Evolutionary conservation across 2,797 vertebrate species (phyloP).

Genomic region (Pachyuromys duprasi): DNA sequence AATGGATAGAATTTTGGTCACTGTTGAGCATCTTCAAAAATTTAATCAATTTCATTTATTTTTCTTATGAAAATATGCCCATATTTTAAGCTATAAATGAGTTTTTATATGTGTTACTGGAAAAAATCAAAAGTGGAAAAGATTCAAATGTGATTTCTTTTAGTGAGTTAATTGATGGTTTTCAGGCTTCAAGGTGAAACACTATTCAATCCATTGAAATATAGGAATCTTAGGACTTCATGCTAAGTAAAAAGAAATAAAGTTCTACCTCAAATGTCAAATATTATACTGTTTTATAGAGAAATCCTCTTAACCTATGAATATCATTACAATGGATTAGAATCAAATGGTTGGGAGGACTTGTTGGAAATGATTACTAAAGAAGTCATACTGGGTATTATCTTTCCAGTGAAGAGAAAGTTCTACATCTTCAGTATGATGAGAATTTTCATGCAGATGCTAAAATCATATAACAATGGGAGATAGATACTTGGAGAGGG

Average conservation of each 20-base stretch:
- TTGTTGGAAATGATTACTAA: neutral
- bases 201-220: neutral
- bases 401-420: neutral
- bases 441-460: too few species aligned
- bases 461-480: neutral
- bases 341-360: fast-evolving
- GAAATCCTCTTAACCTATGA: neutral
- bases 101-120: neutral
- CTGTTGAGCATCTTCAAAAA: neutral
- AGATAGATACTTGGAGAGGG: neutral
- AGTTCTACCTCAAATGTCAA: neutral
- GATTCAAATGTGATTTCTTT: neutral
- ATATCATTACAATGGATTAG: neutral
- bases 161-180: neutral
- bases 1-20: neutral
- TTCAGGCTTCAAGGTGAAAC: neutral
- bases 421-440: neutral
- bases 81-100: neutral
- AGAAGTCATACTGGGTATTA: neutral
- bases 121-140: neutral
- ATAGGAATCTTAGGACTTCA: neutral
- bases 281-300: neutral
- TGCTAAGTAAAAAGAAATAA: neutral
- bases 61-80: neutral
- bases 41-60: neutral